phyloP scores from a whole-genome alignment of 2,888 invertebrate genomes.

The Hypolimnas misippus region DNA sequence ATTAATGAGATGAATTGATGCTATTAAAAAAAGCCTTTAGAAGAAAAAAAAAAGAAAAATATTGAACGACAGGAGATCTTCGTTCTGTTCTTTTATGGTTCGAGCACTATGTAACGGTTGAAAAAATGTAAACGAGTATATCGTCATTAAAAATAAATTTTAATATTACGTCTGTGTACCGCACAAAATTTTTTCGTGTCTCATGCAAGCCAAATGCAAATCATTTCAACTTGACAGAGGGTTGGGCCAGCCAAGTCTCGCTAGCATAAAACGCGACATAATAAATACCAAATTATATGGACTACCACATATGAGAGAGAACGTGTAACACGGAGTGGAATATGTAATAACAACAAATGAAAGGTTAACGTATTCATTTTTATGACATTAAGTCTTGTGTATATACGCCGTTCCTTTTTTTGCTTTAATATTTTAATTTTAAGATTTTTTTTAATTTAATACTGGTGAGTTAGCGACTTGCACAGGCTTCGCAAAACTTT shows the following conservation, averaged over 20 bases:
- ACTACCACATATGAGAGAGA: neutral
- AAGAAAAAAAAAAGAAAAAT: constrained; percentile 21
- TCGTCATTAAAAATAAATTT: constrained; percentile 78
- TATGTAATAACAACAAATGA: too few species aligned
- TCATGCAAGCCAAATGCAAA: constrained; percentile 59
- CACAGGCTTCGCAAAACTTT: too few species aligned
- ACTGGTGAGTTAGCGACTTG: too few species aligned
- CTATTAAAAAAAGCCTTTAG: constrained; percentile 1
- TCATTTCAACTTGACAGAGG: constrained; percentile 45
- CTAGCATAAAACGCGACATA: constrained; percentile 14
- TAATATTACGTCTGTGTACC: constrained; percentile 61
- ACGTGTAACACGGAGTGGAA: neutral
- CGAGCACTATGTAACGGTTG: constrained; percentile 34
- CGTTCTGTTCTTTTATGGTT: constrained; percentile 9
- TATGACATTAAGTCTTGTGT: too few species aligned
- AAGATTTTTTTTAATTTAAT: too few species aligned
- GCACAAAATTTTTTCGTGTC: constrained; percentile 50
- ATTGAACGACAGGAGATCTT: neutral
- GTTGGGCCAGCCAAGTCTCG: neutral
- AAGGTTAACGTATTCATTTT: too few species aligned
- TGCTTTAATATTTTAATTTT: too few species aligned
- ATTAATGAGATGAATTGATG: neutral
- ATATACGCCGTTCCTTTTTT: too few species aligned
- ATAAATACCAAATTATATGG: constrained; percentile 11
- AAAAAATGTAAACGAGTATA: constrained; percentile 69